phyloP scores from a whole-genome alignment of 2,113 vertebrate species.

The Cavia porcellus region DNA sequence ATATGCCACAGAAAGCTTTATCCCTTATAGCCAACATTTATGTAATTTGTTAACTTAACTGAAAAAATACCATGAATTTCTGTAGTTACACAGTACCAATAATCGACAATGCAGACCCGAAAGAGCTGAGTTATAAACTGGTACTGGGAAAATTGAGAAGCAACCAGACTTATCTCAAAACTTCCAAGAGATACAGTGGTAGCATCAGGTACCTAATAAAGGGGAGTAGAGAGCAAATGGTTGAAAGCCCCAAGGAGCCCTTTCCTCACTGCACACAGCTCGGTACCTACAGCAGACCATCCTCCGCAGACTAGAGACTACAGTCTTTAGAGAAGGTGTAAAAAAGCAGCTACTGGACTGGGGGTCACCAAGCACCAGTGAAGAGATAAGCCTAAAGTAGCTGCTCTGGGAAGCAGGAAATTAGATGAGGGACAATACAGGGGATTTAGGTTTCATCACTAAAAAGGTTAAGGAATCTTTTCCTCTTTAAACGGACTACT shows the following conservation, averaged over 20 bases:
- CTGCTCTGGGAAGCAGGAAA: slow-evolving; percentile 52
- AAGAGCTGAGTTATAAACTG: neutral
- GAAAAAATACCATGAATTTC: slow-evolving; percentile 30
- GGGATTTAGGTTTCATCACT: neutral
- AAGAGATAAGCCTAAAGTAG: neutral
- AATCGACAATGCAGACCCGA: neutral
- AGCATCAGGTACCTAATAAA: neutral
- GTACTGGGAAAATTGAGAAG: slow-evolving; percentile 38
- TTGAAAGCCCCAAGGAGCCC: neutral
- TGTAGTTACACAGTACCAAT: neutral
- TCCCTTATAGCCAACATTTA: slow-evolving; percentile 2
- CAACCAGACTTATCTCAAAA: slow-evolving; percentile 2
- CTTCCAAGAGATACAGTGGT: neutral
- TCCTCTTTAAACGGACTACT: neutral
- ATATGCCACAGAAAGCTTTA: neutral
- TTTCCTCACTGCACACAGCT: neutral
- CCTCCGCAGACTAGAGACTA: neutral
- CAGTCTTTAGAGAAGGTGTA: neutral
- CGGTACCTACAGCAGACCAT: neutral
- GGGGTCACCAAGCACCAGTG: neutral
- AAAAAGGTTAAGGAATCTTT: neutral
- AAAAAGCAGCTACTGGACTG: neutral
- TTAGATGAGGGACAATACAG: neutral
- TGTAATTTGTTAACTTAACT: neutral
- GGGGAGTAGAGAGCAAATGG: neutral